phyloP scores from a whole-genome alignment of 2,113 vertebrate species.

The Aix galericulata region DNA sequence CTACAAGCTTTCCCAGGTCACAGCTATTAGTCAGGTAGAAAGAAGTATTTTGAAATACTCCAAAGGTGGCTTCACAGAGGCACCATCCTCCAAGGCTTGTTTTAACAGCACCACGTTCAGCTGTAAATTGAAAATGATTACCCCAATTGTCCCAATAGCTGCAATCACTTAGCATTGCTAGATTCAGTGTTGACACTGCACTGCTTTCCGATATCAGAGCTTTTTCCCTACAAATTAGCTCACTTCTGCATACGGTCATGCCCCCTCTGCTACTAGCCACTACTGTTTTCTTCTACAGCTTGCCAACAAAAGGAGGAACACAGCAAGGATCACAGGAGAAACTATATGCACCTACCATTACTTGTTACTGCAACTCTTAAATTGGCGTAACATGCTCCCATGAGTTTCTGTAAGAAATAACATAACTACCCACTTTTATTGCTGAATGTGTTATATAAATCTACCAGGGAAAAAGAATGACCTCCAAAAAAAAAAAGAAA shows the following conservation, averaged over 20 bases:
- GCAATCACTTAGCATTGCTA: background rate
- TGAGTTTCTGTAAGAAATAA: background rate
- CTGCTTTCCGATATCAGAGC: conserved; percentile 18
- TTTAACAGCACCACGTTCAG: background rate
- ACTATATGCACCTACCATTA: background rate
- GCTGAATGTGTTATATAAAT: background rate
- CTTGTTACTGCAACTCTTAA: background rate
- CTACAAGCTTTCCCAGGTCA: background rate
- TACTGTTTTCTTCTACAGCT: background rate
- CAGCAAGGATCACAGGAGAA: background rate
- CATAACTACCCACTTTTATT: background rate
- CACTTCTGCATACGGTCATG: background rate
- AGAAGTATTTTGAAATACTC: background rate
- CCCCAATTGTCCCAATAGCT: background rate
- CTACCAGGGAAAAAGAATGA: background rate
- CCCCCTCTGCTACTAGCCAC: background rate
- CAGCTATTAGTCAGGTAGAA: background rate
- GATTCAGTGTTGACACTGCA: background rate
- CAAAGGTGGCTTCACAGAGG: background rate
- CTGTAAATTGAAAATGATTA: background rate
- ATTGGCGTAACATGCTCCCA: background rate
- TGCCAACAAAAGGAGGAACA: background rate
- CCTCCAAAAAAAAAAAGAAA: background rate
- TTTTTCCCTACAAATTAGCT: conserved; percentile 8
- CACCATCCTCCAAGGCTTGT: background rate